Conservation (phyloP, 2,888 invertebrate genomes). For the Listrodromus nycthemerus region DNA sequence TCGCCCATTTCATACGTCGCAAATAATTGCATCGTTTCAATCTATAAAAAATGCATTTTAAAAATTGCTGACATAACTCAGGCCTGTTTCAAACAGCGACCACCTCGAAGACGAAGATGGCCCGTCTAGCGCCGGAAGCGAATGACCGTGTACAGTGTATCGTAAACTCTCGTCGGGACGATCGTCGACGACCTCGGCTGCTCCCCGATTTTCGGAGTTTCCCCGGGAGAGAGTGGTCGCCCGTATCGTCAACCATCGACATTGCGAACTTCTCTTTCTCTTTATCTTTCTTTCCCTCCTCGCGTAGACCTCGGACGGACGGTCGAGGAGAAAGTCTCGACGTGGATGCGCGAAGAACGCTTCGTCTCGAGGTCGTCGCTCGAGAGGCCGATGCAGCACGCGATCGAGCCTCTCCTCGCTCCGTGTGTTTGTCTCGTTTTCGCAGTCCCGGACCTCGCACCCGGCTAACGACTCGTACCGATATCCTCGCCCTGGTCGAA, state of each 20-base stretch:
- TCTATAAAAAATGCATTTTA: too few species aligned
- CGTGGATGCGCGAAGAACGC: conserved; percentile 40
- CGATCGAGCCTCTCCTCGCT: conserved; percentile 42
- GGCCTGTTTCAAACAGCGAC: background rate
- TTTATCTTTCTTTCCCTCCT: background rate
- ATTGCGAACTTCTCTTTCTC: background rate
- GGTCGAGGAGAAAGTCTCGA: conserved; percentile 61
- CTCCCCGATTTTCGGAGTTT: conserved; percentile 43
- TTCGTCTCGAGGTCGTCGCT: conserved; percentile 66
- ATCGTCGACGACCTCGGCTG: conserved; percentile 45
- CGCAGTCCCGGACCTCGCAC: background rate
- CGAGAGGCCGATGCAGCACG: conserved; percentile 61
- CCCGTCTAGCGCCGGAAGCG: conserved; percentile 35
- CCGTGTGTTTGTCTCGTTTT: background rate
- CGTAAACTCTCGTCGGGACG: conserved; percentile 16
- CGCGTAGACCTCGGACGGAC: conserved; percentile 33
- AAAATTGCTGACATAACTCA: too few species aligned
- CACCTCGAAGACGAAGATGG: background rate
- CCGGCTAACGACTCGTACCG: background rate
- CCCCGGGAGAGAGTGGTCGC: conserved; percentile 2
- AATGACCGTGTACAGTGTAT: conserved; percentile 13
- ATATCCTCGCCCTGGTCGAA: background rate
- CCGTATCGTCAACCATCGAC: conserved; percentile 34
- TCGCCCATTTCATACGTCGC: too few species aligned
- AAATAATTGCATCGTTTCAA: too few species aligned